These are phyloP conservation scores for Porphyrio hochstetteri DNA, from an alignment of 2,113 vertebrate species.

Conservation along the genomic window DNA sequence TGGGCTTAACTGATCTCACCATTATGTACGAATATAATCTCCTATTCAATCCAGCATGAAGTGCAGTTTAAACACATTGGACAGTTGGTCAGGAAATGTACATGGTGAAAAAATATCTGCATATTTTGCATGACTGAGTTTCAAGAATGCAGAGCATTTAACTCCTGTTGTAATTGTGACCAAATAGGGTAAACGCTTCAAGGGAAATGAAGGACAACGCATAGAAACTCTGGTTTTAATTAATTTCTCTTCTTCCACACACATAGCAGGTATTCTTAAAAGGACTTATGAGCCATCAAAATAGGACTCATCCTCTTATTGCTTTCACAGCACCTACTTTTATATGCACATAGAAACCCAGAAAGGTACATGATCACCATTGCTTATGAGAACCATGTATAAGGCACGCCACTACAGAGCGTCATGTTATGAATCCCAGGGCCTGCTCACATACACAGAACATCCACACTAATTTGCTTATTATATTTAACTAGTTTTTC, in stretches of 20 bases:
- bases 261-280: background rate
- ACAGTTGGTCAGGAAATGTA: background rate
- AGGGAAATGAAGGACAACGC: background rate
- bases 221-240: background rate
- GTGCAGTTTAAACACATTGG: background rate
- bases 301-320: background rate
- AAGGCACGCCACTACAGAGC: background rate
- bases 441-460: background rate
- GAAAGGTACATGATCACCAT: background rate
- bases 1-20: background rate
- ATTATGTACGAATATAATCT: background rate
- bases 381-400: background rate
- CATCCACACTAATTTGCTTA: background rate
- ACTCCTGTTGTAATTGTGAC: background rate
- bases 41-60: background rate
- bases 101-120: background rate
- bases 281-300: background rate
- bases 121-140: background rate
- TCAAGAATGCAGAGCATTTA: background rate
- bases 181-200: background rate
- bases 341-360: background rate
- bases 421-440: background rate
- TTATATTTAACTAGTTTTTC: conserved; percentile 15
- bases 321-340: background rate
- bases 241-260: background rate